phyloP scores from a whole-genome alignment of 2,113 vertebrate genomes.

The Ceyx melanurus region DNA sequence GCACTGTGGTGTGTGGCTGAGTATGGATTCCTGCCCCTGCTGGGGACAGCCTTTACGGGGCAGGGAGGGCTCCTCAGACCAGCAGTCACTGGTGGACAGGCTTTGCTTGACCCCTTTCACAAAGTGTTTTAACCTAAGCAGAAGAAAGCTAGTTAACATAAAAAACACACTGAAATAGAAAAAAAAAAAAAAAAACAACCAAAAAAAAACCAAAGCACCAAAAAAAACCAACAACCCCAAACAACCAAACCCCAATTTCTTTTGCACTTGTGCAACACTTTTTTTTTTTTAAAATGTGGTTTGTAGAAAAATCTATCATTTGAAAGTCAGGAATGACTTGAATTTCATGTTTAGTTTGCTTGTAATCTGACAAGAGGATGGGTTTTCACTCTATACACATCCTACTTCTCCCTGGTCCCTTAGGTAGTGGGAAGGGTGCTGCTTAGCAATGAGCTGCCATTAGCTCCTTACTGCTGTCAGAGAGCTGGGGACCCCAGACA shows the following conservation, averaged over 20 bases:
- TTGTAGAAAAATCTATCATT: background rate
- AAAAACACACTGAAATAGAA: background rate
- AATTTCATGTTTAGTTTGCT: background rate
- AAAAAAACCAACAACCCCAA: background rate
- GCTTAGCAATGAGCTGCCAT: background rate
- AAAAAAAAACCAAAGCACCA: background rate
- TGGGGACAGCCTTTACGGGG: background rate
- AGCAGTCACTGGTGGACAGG: background rate
- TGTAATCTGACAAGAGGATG: background rate
- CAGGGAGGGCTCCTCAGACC: background rate
- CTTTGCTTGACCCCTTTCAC: background rate
- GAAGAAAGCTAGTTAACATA: background rate
- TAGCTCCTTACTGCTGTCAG: background rate
- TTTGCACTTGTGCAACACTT: background rate
- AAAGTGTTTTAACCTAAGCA: background rate
- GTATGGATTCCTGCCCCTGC: background rate
- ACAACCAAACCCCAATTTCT: background rate
- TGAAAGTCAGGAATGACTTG: rapidly evolving
- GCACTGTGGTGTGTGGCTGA: rapidly evolving
- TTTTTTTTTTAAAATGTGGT: background rate
- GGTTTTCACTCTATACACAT: background rate
- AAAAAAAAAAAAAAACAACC: background rate
- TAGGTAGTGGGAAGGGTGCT: background rate
- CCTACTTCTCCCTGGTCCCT: background rate
- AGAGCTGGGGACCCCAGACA: background rate